Base-by-base conservation (phyloP, 2,113 vertebrate species). In the Andinoacara biseriatus region DNA sequence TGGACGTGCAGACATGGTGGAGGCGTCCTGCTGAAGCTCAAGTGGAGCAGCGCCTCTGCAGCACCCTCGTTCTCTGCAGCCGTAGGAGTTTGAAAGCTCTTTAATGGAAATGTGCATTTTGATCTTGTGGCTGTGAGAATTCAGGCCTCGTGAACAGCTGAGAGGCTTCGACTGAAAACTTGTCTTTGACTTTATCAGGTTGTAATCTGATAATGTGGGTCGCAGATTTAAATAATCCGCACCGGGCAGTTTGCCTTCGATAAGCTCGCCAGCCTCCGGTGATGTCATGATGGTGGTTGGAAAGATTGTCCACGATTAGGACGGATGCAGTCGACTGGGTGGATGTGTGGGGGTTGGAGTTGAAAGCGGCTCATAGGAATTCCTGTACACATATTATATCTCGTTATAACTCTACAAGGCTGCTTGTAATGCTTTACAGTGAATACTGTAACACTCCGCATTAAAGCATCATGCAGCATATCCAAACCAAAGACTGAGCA, bases 171-270 rank as follows among this genome's bases (percentile, higher is more conserved):
- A 57, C 5, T 14, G 58, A n/a, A 79, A 76, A 82, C 60, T n/a
- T 65, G 81, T 81, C 81, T 69, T 49, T 40, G 63, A 29, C 14
- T 79, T 31, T 7, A 79, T 77, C 29, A 29, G 57, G 61, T 52
- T 57, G 85, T 90, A 89, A 92, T 90, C 90, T 85, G 78, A 49
- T 54, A 24, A 87, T 59, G 24, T 86, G 86, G 76, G 80, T 49
- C 76, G 35, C 31, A 76, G 76, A 86, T 85, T 33, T 54, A 58
- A 74, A 82, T 91, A 92, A 92, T 93, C 89, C 20, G 5, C 57
- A 6, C 9, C 5, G 43, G 86, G 49, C 86, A 60, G 76, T 89
- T 86, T 86, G 83, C 83, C 74, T 72, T 58, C 1, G 2, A 56
- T 87, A 74, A 87, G 82, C 63, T 83, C 61, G 6, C 40, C 6